Percentiles rank a stretch among this genome's conserved stretches.
These are phyloP conservation scores for Euclidia mi DNA, from an alignment of 2,888 invertebrate species.

Conservation along the genomic window DNA sequence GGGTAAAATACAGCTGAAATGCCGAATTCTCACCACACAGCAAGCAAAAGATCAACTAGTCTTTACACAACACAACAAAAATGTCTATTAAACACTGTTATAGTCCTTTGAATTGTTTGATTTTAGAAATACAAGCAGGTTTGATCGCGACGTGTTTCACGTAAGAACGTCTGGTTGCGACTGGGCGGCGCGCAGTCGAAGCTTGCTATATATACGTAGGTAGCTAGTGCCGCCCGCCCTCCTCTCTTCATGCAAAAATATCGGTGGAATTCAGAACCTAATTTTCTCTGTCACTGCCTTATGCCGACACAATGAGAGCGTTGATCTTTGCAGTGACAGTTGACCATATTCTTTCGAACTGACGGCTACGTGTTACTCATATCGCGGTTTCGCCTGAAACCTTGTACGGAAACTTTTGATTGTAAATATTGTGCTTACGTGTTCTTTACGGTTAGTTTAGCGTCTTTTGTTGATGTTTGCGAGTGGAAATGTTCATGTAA, in stretches of 20 bases:
- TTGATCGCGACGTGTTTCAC: constrained; percentile 60
- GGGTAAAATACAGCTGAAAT: constrained; percentile 50
- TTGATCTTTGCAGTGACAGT: constrained; percentile 84
- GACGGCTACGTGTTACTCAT: constrained; percentile 65
- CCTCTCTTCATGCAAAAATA: constrained; percentile 85
- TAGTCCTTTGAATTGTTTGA: constrained; percentile 46
- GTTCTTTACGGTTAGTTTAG: background rate
- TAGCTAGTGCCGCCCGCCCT: constrained; percentile 79
- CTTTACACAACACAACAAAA: constrained; percentile 72
- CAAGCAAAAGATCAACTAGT: constrained; percentile 50
- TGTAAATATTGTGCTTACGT: background rate
- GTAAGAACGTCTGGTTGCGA: constrained; percentile 70
- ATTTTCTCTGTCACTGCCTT: constrained; percentile 86
- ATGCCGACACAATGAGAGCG: constrained; percentile 86
- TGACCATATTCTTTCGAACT: constrained; percentile 78
- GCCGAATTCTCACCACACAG: constrained; percentile 56
- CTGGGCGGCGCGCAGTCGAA: constrained; percentile 81
- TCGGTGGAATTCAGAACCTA: constrained; percentile 85
- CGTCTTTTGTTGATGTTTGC: too few relatives aligned
- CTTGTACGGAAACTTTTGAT: constrained; percentile 59
- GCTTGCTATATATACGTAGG: constrained; percentile 81
- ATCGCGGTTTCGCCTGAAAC: constrained; percentile 50
- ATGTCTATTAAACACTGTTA: constrained; percentile 62
- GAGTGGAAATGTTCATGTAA: too few relatives aligned
- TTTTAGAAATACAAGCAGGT: constrained; percentile 32